Conservation (phyloP, 2,888 invertebrate genomes). For the Syrista parreyssii region DNA sequence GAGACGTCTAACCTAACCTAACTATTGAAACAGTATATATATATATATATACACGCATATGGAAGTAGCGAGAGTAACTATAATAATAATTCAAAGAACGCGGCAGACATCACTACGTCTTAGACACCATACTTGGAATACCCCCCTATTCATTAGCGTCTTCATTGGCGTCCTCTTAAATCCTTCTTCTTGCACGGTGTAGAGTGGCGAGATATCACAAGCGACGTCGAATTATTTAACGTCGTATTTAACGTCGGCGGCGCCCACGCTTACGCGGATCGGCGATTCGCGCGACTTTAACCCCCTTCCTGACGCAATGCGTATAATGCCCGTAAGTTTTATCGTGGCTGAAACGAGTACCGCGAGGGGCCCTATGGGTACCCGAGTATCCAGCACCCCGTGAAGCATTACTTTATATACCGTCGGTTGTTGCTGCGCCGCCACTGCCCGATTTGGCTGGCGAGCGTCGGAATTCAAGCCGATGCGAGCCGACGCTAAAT, state of each 20-base stretch:
- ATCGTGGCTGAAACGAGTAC: slow-evolving; percentile 13
- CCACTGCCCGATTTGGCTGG: slow-evolving; percentile 19
- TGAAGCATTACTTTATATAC: slow-evolving; percentile 22
- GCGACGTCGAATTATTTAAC: slow-evolving; percentile 27
- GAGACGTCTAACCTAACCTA: not conserved
- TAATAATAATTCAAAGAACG: not conserved
- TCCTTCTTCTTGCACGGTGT: not conserved
- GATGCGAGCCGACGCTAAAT: slow-evolving; percentile 20
- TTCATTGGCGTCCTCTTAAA: slow-evolving; percentile 7
- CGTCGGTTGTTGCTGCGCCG: slow-evolving; percentile 9
- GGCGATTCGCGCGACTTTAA: slow-evolving; percentile 5
- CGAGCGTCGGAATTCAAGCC: slow-evolving; percentile 21
- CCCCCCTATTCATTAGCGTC: slow-evolving; percentile 21
- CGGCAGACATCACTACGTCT: not conserved
- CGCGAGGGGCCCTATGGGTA: slow-evolving; percentile 3
- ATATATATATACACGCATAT: not conserved
- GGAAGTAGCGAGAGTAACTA: not conserved
- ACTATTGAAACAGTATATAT: not conserved
- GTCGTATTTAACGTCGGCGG: slow-evolving; percentile 25
- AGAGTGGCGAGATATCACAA: not conserved
- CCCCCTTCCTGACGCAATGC: slow-evolving; percentile 5
- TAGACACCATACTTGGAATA: slow-evolving; percentile 9
- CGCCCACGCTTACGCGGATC: not conserved
- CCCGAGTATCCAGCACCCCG: not conserved
- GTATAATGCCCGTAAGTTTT: slow-evolving; percentile 24